Evolutionary conservation across 2,888 invertebrate species (phyloP), one percentile per base, ranked within the genome.

Genomic region (Rhopalosiphum nymphaeae): DNA sequence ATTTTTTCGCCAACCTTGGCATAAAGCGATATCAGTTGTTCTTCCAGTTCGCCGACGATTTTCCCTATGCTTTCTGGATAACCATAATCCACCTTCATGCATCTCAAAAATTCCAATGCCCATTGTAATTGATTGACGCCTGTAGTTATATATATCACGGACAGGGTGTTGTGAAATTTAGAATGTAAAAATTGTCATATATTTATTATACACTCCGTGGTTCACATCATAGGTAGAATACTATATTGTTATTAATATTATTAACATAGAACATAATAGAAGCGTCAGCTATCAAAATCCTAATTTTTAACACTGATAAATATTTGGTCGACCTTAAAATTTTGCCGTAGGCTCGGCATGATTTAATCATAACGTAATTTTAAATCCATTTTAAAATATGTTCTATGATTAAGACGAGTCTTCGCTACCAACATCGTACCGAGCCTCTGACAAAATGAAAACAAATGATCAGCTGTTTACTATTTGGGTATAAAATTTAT

Each of bases 21-120:
- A 42, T 94, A 94, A 9, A 90, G 61, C 16, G 16, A 21, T 61
- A 94, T 91, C 36, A 94, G 57, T 21, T 49, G 90, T 11, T 94
- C 94, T 49, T 94, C 94, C 5, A 90, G 67, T 29, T 90, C 86
- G 9, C n/a, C 10, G 1, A 90, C 90, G 29, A 94, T 86, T 42
- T 67, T 61, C 11, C 25, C 42, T 13, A 94, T 86, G 29, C 90
- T 90, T 7, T 90, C 61, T 26, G 94, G 94, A 13, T 94, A 94
- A 7, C 86, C 86, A 13, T 94, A 90, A 29, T 94, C 90, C 25
- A 86, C 42, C 67, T 86, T 86, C 94, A 90, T 94, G 13, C 90
- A 94, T 53, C 29, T 94, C 86, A 94, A n/a, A 21, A 94, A 94
- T 21, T 94, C 94, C 29, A 94, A 49, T 13, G 94, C 90, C 94